These are phyloP conservation scores for Heliconius erato DNA, from an alignment of 2,888 invertebrate species.

Conservation along the genomic window DNA sequence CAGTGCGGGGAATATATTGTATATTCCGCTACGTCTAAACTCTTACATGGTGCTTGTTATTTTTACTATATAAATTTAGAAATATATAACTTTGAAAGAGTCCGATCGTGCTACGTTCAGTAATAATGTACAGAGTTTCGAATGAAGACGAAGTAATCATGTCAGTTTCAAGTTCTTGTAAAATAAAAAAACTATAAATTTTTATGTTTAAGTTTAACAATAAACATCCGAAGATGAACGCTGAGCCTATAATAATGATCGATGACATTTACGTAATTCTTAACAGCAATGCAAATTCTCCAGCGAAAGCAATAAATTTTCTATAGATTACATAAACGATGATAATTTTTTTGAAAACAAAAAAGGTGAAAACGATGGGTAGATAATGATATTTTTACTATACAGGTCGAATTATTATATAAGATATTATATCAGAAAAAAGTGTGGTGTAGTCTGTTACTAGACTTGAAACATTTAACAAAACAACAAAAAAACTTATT, in stretches of 20 bases:
- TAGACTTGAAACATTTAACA: too few relatives aligned
- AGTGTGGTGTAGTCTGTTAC: neutral
- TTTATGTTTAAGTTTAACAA: neutral
- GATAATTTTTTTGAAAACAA: constrained; percentile 54
- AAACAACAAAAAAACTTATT: too few relatives aligned
- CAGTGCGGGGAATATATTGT: too few relatives aligned
- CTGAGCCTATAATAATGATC: constrained; percentile 41
- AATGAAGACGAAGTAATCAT: neutral
- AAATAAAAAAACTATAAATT: neutral
- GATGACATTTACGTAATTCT: constrained; percentile 50
- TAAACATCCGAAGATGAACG: constrained; percentile 26
- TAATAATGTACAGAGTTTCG: too few relatives aligned
- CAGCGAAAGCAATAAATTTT: constrained; percentile 47
- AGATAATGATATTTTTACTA: neutral
- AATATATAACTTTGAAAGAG: too few relatives aligned
- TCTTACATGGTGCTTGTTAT: too few relatives aligned
- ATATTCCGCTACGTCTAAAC: too few relatives aligned
- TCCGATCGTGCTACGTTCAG: too few relatives aligned
- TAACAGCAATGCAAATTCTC: constrained; percentile 50
- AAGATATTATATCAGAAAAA: neutral
- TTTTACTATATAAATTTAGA: too few relatives aligned
- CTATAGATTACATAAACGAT: constrained; percentile 49
- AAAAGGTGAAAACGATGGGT: constrained; percentile 60
- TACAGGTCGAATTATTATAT: neutral
- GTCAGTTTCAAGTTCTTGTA: neutral